These are phyloP conservation scores for Coregonus clupeaformis DNA, from an alignment of 2,113 vertebrate genomes.

Conservation along the genomic window DNA sequence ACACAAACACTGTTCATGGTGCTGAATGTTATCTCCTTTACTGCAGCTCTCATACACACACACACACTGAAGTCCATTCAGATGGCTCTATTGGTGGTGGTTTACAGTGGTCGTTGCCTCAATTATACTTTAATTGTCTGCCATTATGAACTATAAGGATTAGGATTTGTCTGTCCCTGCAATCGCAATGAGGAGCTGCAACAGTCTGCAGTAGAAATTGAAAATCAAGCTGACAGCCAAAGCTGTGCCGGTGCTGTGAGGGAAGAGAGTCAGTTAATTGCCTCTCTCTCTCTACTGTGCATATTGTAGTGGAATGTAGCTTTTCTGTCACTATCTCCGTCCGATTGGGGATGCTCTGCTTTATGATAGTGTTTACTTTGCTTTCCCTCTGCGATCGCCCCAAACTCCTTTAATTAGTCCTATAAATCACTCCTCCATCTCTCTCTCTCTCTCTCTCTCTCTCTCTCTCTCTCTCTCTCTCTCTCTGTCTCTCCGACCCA, in stretches of 20 bases:
- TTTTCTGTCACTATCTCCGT: slow-evolving; percentile 22
- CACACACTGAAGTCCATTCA: neutral
- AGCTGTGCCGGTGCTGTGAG: slow-evolving; percentile 33
- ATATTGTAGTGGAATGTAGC: slow-evolving; percentile 31
- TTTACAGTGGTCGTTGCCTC: slow-evolving; percentile 21
- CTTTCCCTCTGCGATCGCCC: slow-evolving; percentile 27
- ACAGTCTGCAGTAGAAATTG: slow-evolving; percentile 45
- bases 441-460: neutral
- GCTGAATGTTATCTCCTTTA: neutral
- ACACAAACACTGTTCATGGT: neutral
- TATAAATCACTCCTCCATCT: slow-evolving; percentile 43
- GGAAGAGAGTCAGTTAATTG: slow-evolving; percentile 39
- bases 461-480: neutral
- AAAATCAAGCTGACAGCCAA: slow-evolving; percentile 53
- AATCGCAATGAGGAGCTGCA: slow-evolving; percentile 25
- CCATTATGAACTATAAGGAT: slow-evolving; percentile 18
- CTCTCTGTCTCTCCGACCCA: slow-evolving; percentile 1
- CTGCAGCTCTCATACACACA: neutral
- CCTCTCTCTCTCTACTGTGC: slow-evolving; percentile 20
- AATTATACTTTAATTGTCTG: slow-evolving; percentile 11
- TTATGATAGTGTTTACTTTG: slow-evolving; percentile 31
- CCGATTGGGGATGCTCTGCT: slow-evolving; percentile 14
- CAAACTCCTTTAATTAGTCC: slow-evolving; percentile 48
- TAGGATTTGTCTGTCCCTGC: slow-evolving; percentile 17
- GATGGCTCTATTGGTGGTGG: neutral